These are phyloP conservation scores for Setipinna tenuifilis DNA, from an alignment of 2,797 vertebrate species.

Conservation along the genomic window DNA sequence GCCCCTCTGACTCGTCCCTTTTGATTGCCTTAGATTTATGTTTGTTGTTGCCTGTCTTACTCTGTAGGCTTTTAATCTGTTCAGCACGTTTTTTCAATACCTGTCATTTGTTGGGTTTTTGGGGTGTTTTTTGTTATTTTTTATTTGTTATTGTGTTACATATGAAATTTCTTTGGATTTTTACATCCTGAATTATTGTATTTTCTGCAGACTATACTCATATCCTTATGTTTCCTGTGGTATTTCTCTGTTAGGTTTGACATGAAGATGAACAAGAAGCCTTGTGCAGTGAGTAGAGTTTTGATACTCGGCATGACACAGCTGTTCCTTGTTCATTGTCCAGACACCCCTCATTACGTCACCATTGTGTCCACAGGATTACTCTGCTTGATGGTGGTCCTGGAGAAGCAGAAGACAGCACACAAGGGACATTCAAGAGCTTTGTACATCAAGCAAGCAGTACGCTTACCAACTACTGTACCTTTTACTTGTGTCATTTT, in stretches of 20 bases:
- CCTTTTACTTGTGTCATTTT: background rate
- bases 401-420: constrained; percentile 35
- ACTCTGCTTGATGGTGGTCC: constrained; percentile 63
- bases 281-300: constrained; percentile 89
- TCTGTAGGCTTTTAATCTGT: background rate
- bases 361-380: constrained; percentile 65
- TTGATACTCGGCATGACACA: background rate
- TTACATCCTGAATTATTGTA: background rate
- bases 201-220: background rate
- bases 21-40: constrained; percentile 23
- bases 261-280: constrained; percentile 99
- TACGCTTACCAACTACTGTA: background rate
- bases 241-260: constrained; percentile 84
- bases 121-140: background rate
- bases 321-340: background rate
- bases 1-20: constrained; percentile 40
- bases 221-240: background rate
- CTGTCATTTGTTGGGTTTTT: background rate
- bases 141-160: background rate
- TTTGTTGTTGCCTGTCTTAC: background rate
- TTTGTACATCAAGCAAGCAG: background rate
- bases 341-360: background rate
- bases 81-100: background rate
- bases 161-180: too few species aligned
- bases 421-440: constrained; percentile 39